Evolutionary conservation across 2,113 vertebrate species (phyloP), one percentile per base, ranked within the genome.

Genomic region (Pollachius pollachius): DNA sequence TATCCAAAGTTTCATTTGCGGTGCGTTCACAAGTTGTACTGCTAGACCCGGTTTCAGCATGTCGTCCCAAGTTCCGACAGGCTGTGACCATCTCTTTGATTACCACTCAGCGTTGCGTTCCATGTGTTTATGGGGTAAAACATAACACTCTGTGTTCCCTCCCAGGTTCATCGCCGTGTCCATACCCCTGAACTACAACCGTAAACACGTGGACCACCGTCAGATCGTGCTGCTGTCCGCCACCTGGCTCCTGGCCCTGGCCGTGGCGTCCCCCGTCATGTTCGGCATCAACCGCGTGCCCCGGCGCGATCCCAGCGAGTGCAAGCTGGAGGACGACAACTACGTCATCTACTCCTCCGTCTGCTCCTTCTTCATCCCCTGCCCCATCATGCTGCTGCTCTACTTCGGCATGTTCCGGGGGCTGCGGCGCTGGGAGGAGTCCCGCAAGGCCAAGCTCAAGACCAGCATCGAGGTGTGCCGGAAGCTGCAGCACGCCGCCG

Each of bases 291-390:
- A 98, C 88, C 87, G 94, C 0, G 90, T 95, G 52, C 93, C 90
- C 0, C 61, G 87, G 70, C 92, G 97, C 19, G 90, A 97, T 74
- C 91, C 94, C 12, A 85, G 82, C 9, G 87, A 91, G 78, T 99
- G 97, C 83, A 94, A 94, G 79, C 91, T 99, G 78, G 96, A 98
- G 85, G 92, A 96, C 83, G 84, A 95, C 81, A 94, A 92, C 89
- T 98, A 96, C 52, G 90, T 98, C 0, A 88, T 98, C 1, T 97
- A 94, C 69, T 97, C 96, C 5, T 98, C 96, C 2, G 86, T 97
- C 58, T 98, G 96, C 84, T 98, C 97, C 84, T 98, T 97, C 88
- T 95, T 98, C 88, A 92, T 99, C 76, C 97, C 96, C 16, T 97
- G 97, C 71, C 97, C 96, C 19, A 88, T 97, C 82, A 96, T 97